phyloP scores from a whole-genome alignment of 2,113 vertebrate species.

The Cryptotis parvus region DNA sequence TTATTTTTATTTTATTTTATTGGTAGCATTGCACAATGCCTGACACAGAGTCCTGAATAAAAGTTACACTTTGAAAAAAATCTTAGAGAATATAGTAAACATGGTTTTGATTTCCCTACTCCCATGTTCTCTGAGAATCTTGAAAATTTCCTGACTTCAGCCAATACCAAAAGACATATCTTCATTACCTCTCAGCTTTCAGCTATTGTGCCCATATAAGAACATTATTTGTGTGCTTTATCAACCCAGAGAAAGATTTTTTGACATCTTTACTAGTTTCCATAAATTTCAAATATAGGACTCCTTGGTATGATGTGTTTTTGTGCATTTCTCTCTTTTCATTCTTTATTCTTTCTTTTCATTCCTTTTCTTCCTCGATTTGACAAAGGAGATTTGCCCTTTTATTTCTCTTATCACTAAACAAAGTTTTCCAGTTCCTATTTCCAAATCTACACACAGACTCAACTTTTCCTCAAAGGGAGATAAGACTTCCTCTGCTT shows the following conservation, averaged over 20 bases:
- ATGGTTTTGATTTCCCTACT: conserved; percentile 7
- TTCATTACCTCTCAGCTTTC: neutral
- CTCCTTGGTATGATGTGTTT: neutral
- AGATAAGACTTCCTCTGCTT: neutral
- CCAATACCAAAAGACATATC: neutral
- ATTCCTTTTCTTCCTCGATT: neutral
- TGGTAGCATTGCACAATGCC: neutral
- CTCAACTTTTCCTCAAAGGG: neutral
- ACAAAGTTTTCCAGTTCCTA: neutral
- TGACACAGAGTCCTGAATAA: neutral
- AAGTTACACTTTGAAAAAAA: no score
- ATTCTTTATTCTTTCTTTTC: neutral
- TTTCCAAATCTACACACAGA: neutral
- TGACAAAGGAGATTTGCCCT: neutral
- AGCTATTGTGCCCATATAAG: neutral
- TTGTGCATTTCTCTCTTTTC: neutral
- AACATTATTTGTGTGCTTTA: neutral
- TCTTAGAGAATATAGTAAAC: no score
- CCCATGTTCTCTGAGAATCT: neutral
- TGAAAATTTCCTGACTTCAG: neutral
- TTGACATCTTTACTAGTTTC: neutral
- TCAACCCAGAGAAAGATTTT: neutral
- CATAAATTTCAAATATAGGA: neutral
- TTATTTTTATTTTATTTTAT: neutral
- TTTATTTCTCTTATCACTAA: neutral